phyloP scores from a whole-genome alignment of 2,113 vertebrate genomes.

The Nanorana parkeri region DNA sequence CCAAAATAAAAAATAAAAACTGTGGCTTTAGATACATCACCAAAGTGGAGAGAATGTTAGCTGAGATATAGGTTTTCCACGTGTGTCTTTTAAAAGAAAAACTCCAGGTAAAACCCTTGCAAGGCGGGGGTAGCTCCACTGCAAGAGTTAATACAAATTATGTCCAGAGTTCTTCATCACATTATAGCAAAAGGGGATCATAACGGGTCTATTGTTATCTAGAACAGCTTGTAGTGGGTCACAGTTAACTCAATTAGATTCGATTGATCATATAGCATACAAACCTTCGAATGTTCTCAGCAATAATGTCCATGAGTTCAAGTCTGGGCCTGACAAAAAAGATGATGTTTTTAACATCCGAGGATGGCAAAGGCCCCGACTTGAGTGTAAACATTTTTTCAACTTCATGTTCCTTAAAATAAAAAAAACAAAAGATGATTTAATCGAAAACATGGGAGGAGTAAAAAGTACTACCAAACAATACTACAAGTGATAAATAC shows the following conservation, averaged over 20 bases:
- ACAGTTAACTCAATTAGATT: neutral
- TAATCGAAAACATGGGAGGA: neutral
- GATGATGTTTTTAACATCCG: constrained; percentile 96
- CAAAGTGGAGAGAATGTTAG: too few species aligned
- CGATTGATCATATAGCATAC: neutral
- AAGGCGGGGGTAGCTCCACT: too few species aligned
- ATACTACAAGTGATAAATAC: constrained; percentile 66
- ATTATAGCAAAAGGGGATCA: too few species aligned
- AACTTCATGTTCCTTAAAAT: constrained; percentile 93
- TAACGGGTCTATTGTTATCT: too few species aligned
- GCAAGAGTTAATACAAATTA: too few species aligned
- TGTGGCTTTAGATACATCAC: too few species aligned
- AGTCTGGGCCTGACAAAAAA: constrained; percentile 93
- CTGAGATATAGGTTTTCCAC: too few species aligned
- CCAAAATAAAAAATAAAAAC: too few species aligned
- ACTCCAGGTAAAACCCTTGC: too few species aligned
- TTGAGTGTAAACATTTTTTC: constrained; percentile 99
- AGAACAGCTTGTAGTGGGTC: too few species aligned
- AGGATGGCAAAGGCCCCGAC: constrained; percentile 83
- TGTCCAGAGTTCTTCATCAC: too few species aligned
- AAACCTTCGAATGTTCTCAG: constrained; percentile 90
- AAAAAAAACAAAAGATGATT: neutral
- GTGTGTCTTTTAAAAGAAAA: too few species aligned
- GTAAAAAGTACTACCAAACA: neutral
- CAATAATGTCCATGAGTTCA: constrained; percentile 96